Evolutionary conservation across 2,888 invertebrate species (phyloP), one percentile per base, ranked within the genome.

Genomic region (Chrysodeixis includens): DNA sequence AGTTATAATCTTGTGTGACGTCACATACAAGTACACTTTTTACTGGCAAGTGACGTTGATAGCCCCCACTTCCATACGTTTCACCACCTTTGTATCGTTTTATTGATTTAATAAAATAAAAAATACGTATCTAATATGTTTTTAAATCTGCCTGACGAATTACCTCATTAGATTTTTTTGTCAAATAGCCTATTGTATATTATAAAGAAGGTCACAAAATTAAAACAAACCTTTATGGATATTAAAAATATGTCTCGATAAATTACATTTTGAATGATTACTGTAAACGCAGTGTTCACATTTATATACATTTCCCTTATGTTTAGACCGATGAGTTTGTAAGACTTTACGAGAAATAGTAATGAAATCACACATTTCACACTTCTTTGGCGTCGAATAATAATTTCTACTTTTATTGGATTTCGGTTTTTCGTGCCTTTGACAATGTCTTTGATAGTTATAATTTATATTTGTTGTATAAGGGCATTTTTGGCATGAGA

Each of bases 181-280:
- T n/a, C n/a, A n/a, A n/a, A n/a, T n/a, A n/a, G n/a, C n/a, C n/a
- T n/a, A n/a, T n/a, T n/a, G n/a, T n/a, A n/a, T n/a, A n/a, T n/a
- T n/a, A n/a, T n/a, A n/a, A n/a, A n/a, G n/a, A n/a, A n/a, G n/a
- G n/a, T n/a, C n/a, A n/a, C 18, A 2, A 12, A 10, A 18, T 6
- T 9, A 4, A 10, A 20, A 49, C 16, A 20, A 20, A 4, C 3
- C 9, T 49, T 10, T 22, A 51, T 51, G 51, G 22, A 14, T 51
- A 1, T 22, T 12, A 10, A 5, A 2, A 16, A 59, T 35, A 52
- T 59, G 59, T 16, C 52, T 52, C 1, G 26, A 10, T 10, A 59
- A 16, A 20, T 59, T 59, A 51, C 26, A 52, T 22, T 59, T 59
- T 7, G 3, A 10, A 26, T 52, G n/a, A n/a, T 10, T 59, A 52